Conservation (phyloP, 2,797 vertebrate species). For the Falco berigora region DNA sequence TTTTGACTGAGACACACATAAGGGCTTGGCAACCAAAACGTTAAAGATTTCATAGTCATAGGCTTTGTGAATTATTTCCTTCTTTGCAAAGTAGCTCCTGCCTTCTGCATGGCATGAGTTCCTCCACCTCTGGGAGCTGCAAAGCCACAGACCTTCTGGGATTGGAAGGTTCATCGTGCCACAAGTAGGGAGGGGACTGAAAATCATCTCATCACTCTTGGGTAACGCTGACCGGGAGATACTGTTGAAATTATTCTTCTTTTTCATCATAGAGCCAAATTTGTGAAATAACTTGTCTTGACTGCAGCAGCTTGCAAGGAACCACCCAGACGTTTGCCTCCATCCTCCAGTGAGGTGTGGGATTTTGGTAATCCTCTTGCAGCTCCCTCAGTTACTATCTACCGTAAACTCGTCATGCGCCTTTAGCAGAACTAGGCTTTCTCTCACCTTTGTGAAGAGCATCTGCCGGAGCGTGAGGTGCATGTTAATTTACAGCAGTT, state of each 20-base stretch:
- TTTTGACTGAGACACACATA: not conserved
- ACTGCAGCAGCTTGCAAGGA: not conserved
- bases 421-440: not conserved
- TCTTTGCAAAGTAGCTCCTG: not conserved
- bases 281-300: not conserved
- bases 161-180: not conserved
- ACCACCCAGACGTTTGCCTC: not conserved
- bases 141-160: not conserved
- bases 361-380: not conserved
- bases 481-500: not conserved
- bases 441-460: not conserved
- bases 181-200: not conserved
- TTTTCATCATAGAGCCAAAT: not conserved
- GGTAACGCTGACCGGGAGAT: not conserved
- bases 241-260: not conserved
- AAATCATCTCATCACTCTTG: not conserved
- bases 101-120: not conserved
- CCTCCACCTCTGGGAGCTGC: not conserved
- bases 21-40: not conserved
- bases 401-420: rapidly evolving
- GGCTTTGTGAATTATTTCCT: not conserved
- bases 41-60: not conserved
- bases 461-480: not conserved
- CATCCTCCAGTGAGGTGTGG: not conserved
- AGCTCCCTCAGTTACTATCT: not conserved